Base-by-base conservation (phyloP, 92 coral and sea anemone species). In the Meandrina meandrites region DNA sequence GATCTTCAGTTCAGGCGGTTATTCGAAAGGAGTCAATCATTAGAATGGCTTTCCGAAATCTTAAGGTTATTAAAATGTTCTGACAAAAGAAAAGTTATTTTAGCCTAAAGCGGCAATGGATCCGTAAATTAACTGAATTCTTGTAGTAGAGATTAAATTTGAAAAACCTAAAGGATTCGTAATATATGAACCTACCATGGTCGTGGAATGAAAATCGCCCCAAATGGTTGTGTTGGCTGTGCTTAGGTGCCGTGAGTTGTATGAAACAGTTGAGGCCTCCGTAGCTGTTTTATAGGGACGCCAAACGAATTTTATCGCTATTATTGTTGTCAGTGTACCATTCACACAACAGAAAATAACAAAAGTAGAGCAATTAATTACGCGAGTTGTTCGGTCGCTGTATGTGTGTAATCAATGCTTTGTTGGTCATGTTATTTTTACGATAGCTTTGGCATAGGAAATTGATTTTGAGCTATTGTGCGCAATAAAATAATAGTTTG, bases 281-380 rank as follows among this genome's bases (percentile, higher is more conserved):
- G 24, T 30, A 27, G 17, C 64, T 9, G 78, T 69, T 82, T 82
- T 82, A 71, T 82, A 30, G 45, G 50, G 62, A 72, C 18, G 50
- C 48, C 19, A 70, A 31, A 32, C 5, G 78, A 48, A 82, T 62
- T 53, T 82, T 82, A 82, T 70, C 79, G 66, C 77, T 69, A 70
- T 66, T 71, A 64, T 82, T 69, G 79, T 72, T 82, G 45, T 69
- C 79, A 69, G 11, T 4, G 51, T 37, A 69, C 86, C 69, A 82
- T 50, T 71, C 78, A 69, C 47, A 71, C 14, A 69, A 30, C 18
- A 82, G 67, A 30, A 51, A 13, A 79, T 21, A 82, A 82, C 77
- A 82, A 82, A 67, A 30, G 51, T 12, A 24, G 34, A 82, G 78
- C 79, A 82, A 70, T 82, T 82, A 82, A 70, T 69, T 51, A 51